Evolutionary conservation across 2,888 invertebrate genomes (phyloP), one percentile per base, ranked within the genome.

Genomic region (Labia minor): DNA sequence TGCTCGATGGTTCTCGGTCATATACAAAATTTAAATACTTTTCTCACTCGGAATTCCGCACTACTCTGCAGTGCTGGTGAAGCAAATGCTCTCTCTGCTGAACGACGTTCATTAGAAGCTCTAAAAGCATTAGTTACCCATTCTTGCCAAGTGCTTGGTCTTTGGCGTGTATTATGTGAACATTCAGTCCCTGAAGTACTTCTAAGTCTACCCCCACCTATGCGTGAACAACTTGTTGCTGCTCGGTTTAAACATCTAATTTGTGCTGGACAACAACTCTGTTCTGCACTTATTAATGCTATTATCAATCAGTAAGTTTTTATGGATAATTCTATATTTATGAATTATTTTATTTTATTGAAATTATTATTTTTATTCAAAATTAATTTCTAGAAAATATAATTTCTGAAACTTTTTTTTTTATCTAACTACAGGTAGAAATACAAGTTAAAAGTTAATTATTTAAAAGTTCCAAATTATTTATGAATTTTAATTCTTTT

Each of bases 101-200:
- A 49, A 14, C 14, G 49, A 10, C 84, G 86, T 69, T 92, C 92
- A 0, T 78, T 93, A 67, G 87, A 87, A 67, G 87, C 91, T 0
- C 78, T 92, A 16, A 89, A 87, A 76, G 79, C 84, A 68, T 88
- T 88, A 72, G 85, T 88, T 78, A 85, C 82, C 68, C 86, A 91
- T 75, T 86, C 90, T 1, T 88, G 91, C 75, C 96, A 98, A 81
- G 90, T 95, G 72, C 80, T 99, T 64, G 90, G 91, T 16, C 80
- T 99, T 62, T 96, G 97, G 95, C 90, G 90, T 76, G 88, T 97
- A 66, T 80, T 97, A 2, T 90, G 89, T 73, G 93, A 95, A 74
- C 95, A 97, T 14, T 77, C 92, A 94, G 75, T 89, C 97, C 75
- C 90, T 14, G 49, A 49, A 49, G 49, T 49, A 3, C 49, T 49